A percentile compares a stretch with the other conserved stretches of the same genome.
Conservation (phyloP, 2,888 invertebrate genomes). For the Aporophyla nigra region DNA sequence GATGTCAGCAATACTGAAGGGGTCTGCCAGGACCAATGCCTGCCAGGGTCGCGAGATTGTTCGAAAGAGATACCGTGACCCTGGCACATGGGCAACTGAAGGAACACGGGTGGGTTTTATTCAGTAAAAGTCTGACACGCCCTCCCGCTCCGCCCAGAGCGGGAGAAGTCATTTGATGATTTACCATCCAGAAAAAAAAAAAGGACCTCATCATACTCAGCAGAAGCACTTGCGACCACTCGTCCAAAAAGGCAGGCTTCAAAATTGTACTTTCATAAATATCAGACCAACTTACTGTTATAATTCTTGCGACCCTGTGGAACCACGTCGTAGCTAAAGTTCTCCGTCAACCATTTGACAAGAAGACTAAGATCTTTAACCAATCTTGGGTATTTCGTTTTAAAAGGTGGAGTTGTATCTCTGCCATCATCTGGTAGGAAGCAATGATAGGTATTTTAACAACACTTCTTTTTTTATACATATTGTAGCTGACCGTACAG, state of each 20-base stretch:
- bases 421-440: conserved; percentile 9
- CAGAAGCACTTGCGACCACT: neutral
- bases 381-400: neutral
- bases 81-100: too few relatives aligned
- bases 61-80: too few relatives aligned
- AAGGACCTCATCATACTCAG: neutral
- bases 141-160: too few relatives aligned
- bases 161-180: too few relatives aligned
- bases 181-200: too few relatives aligned
- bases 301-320: conserved; percentile 10
- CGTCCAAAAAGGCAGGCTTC: neutral
- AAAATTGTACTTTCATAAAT: neutral
- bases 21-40: too few relatives aligned
- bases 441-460: neutral
- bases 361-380: conserved; percentile 6
- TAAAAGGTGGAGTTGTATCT: too few relatives aligned
- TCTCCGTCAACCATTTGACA: conserved; percentile 32
- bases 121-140: too few relatives aligned
- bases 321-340: conserved; percentile 30
- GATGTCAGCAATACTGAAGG: too few relatives aligned
- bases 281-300: conserved; percentile 16
- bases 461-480: neutral
- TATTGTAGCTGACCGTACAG: too few relatives aligned
- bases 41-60: too few relatives aligned
- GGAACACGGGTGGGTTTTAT: too few relatives aligned